Evolutionary conservation across 2,888 invertebrate species (phyloP), one percentile per base, ranked within the genome.

Genomic region (Eupithecia inturbata): DNA sequence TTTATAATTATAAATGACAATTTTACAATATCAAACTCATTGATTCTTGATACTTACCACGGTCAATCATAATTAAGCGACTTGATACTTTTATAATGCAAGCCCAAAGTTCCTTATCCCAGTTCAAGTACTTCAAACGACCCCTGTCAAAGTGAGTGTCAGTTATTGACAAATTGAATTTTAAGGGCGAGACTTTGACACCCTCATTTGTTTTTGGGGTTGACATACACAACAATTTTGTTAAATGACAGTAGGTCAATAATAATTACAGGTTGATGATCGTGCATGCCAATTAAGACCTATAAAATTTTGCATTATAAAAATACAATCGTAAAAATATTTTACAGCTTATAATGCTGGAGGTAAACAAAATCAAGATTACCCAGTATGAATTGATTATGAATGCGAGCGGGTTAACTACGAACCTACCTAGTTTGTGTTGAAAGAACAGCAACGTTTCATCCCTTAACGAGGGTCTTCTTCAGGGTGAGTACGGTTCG

Each of bases 111-210:
- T 63, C 45, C 70, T 70, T 53, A 66, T 62, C 31, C 57, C 22
- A 31, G 49, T 63, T 70, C 64, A 53, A 67, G 63, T 26, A 49
- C 70, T 74, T 75, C 74, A 72, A 77, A 67, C 62, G 62, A 78
- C 80, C 78, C 75, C 73, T 77, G 71, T 80, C 80, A 80, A 41
- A 12, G 66, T 67, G 77, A 71, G 33, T 77, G 80, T 70, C 79
- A 74, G 75, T 77, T 79, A 80, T 80, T 80, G 80, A 80, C 80
- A 80, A 79, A 79, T 80, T 78, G 78, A 78, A 77, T 80, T 77
- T 79, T 75, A 73, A 72, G 78, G 76, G 74, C 73, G 79, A 72
- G 70, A 75, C 73, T 71, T 19, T 71, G 63, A 62, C 67, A 76
- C 79, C 77, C 77, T 77, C 70, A 75, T 79, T 75, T 68, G 74